Evolutionary conservation across 2,797 vertebrate genomes (phyloP).

Genomic region (Leucoraja ocellata): DNA sequence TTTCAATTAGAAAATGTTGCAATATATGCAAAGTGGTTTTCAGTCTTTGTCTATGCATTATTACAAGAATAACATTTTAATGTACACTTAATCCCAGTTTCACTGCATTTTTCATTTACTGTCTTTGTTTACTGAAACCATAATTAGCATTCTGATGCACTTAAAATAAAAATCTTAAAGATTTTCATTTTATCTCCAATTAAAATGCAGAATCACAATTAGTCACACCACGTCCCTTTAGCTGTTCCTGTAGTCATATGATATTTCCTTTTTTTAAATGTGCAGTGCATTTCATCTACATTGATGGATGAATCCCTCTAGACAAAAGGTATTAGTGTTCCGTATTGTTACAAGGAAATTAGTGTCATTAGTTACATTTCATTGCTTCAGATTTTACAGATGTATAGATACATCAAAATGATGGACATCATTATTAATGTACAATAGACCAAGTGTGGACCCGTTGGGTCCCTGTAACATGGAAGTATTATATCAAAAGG

Average conservation of each 20-base stretch:
- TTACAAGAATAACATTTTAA: not conserved
- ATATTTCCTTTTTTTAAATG: not conserved
- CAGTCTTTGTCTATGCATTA: not conserved
- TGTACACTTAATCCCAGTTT: not conserved
- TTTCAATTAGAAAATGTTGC: not conserved
- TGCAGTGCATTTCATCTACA: not conserved
- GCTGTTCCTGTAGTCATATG: not conserved
- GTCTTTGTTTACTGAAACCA: not conserved
- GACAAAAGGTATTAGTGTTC: not conserved
- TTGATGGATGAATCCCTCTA: not conserved
- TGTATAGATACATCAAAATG: not conserved
- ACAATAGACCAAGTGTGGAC: not conserved
- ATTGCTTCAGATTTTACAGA: not conserved
- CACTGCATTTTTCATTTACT: not conserved
- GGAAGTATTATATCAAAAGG: too few species aligned
- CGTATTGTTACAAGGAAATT: not conserved
- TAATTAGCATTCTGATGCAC: not conserved
- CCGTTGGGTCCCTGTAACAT: too few species aligned
- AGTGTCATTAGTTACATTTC: not conserved
- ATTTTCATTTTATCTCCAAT: not conserved
- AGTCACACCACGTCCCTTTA: not conserved
- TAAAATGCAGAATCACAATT: not conserved
- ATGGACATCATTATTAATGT: not conserved
- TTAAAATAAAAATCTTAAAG: not conserved
- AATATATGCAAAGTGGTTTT: not conserved